A percentile compares a stretch with the other conserved stretches of the same genome.
These are phyloP conservation scores for Podocnemis expansa DNA, from an alignment of 2,113 vertebrate species.

Conservation along the genomic window DNA sequence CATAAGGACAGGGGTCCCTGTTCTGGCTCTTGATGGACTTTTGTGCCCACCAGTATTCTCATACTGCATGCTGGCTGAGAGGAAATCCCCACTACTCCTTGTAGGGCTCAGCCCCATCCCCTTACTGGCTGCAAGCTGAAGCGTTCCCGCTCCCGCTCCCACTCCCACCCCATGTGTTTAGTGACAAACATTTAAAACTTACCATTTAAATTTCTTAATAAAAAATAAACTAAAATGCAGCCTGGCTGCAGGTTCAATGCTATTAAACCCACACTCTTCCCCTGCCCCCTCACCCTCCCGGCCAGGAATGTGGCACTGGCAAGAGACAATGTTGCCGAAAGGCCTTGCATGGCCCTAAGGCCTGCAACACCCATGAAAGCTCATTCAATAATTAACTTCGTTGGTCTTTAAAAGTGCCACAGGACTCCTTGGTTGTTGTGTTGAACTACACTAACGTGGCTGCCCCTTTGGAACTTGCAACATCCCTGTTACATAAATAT, in stretches of 20 bases:
- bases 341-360: not conserved
- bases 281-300: not conserved
- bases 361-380: not conserved
- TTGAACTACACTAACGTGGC: too few species aligned
- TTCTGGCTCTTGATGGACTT: constrained; percentile 22
- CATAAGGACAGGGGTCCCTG: constrained; percentile 17
- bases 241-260: constrained; percentile 47
- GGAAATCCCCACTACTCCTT: not conserved
- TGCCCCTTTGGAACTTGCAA: not conserved
- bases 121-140: constrained; percentile 49
- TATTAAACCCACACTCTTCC: constrained; percentile 33
- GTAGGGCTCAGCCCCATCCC: constrained; percentile 36
- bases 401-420: too few species aligned
- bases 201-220: constrained; percentile 67
- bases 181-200: constrained; percentile 63
- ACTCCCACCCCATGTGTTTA: constrained; percentile 64
- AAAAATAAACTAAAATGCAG: constrained; percentile 71
- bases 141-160: constrained; percentile 43
- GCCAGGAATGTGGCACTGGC: constrained; percentile 49
- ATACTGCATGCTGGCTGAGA: not conserved
- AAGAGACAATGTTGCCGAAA: constrained; percentile 22
- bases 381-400: too few species aligned
- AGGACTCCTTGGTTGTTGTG: too few species aligned
- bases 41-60: not conserved
- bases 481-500: constrained; percentile 17